These are phyloP conservation scores for Lissocephala sabroskyi DNA, from an alignment of 2,888 invertebrate species.

Conservation along the genomic window DNA sequence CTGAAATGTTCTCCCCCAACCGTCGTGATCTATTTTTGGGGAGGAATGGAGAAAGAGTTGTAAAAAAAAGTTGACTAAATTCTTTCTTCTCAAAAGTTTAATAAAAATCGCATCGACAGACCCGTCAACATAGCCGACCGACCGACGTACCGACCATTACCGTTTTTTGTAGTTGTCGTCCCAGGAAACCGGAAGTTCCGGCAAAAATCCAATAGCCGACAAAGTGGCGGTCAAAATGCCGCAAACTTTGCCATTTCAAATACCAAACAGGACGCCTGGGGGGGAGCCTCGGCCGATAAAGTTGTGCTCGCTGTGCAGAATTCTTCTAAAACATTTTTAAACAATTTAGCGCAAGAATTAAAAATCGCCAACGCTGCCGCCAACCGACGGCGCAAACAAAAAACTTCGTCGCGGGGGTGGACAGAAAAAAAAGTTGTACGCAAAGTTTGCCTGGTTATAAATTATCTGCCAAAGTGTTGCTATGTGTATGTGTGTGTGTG, in stretches of 20 bases:
- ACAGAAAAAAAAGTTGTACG: conserved; percentile 39
- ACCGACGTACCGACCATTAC: too few relatives aligned
- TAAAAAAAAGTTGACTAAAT: conserved; percentile 12
- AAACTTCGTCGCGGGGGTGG: conserved; percentile 1
- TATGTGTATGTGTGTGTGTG: conserved; percentile 25
- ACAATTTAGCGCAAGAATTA: conserved; percentile 65
- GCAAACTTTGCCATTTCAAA: conserved; percentile 47
- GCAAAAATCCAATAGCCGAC: conserved; percentile 29
- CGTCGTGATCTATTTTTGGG: conserved; percentile 9
- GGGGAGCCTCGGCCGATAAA: conserved; percentile 14
- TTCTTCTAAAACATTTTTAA: conserved; percentile 64
- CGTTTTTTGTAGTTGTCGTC: too few relatives aligned
- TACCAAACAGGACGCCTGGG: not conserved
- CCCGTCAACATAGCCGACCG: too few relatives aligned
- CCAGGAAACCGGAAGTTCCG: conserved; percentile 49
- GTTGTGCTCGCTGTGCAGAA: conserved; percentile 41
- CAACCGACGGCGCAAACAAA: conserved; percentile 1
- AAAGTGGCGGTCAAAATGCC: conserved; percentile 65
- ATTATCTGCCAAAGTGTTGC: conserved; percentile 65
- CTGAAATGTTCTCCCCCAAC: too few relatives aligned
- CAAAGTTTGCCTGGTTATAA: conserved; percentile 68
- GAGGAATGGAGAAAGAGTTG: not conserved
- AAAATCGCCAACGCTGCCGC: conserved; percentile 57
- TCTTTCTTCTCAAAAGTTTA: conserved; percentile 47
- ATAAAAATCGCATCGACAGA: conserved; percentile 62